phyloP scores from a whole-genome alignment of 2,888 invertebrate genomes.

The Pyrgus malvae region DNA sequence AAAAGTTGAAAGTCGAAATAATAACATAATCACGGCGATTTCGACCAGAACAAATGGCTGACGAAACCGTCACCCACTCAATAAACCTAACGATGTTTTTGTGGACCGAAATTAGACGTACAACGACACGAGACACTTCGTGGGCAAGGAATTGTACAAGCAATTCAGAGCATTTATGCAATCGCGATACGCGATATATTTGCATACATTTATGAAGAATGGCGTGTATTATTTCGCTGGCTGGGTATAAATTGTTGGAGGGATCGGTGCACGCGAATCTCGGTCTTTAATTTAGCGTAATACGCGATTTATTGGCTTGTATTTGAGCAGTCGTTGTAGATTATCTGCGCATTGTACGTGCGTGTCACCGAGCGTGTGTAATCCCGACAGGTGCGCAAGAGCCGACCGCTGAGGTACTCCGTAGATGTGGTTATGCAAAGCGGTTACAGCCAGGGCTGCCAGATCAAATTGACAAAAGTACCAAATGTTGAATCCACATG shows the following conservation, averaged over 20 bases:
- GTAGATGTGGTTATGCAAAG: slow-evolving; percentile 23
- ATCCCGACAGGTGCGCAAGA: slow-evolving; percentile 26
- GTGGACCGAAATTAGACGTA: slow-evolving; percentile 23
- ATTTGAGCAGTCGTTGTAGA: slow-evolving; percentile 12
- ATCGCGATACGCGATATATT: slow-evolving; percentile 18
- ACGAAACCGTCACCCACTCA: slow-evolving; percentile 36
- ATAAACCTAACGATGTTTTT: slow-evolving; percentile 28
- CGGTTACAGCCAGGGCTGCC: slow-evolving; percentile 10
- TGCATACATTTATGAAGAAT: slow-evolving; percentile 24
- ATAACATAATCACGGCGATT: slow-evolving; percentile 37
- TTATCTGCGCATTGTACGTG: slow-evolving; percentile 25
- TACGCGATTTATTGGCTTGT: slow-evolving; percentile 26
- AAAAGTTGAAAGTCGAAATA: slow-evolving; percentile 37
- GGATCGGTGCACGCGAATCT: slow-evolving; percentile 16
- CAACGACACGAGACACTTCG: slow-evolving; percentile 13
- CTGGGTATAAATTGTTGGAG: slow-evolving; percentile 6
- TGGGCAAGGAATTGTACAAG: slow-evolving; percentile 16
- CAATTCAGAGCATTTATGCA: slow-evolving; percentile 21
- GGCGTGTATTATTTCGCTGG: slow-evolving; percentile 16
- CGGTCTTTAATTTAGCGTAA: slow-evolving; percentile 19
- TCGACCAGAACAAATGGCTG: slow-evolving; percentile 36
- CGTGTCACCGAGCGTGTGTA: slow-evolving; percentile 24
- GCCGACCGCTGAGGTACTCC: not conserved
- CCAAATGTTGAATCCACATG: no score
- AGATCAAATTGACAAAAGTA: no score